phyloP scores from a whole-genome alignment of 2,888 invertebrate genomes.

The Ophion obscuratus region DNA sequence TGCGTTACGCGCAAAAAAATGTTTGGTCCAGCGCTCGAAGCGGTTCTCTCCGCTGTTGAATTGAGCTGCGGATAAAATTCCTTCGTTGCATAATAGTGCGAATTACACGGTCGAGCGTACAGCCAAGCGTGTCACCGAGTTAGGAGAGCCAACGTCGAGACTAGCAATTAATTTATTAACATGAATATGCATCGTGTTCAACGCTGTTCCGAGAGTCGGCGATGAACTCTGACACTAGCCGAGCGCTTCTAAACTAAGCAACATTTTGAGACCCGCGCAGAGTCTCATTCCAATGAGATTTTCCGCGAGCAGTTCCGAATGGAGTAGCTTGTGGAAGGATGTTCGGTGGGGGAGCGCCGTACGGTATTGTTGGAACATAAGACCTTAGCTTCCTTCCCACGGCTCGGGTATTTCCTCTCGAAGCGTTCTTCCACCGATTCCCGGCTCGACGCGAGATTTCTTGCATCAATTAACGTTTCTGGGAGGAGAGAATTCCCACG shows the following conservation, averaged over 20 bases:
- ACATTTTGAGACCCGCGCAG: neutral
- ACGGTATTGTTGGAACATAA: conserved; percentile 68
- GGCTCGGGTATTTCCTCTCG: conserved; percentile 80
- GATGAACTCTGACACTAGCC: conserved; percentile 52
- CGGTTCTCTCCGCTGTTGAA: conserved; percentile 12
- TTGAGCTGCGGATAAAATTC: conserved; percentile 28
- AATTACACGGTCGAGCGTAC: conserved; percentile 2
- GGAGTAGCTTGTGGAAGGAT: neutral
- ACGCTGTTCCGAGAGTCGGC: conserved; percentile 9
- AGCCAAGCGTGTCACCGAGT: conserved; percentile 50
- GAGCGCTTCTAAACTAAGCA: neutral
- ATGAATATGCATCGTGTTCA: conserved; percentile 62
- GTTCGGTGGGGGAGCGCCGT: neutral
- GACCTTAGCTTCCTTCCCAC: conserved; percentile 81
- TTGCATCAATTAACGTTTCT: conserved; percentile 79
- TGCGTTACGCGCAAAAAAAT: neutral
- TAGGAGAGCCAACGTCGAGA: conserved; percentile 36
- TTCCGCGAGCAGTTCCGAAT: neutral
- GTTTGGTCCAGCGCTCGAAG: neutral
- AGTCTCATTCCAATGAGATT: neutral
- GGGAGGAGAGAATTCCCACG: conserved; percentile 79
- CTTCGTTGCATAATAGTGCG: conserved; percentile 51
- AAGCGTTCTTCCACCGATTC: conserved; percentile 77
- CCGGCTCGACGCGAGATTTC: conserved; percentile 81
- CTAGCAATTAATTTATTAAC: conserved; percentile 70